phyloP scores from a whole-genome alignment of 2,113 vertebrate genomes.

The Ellobius talpinus region DNA sequence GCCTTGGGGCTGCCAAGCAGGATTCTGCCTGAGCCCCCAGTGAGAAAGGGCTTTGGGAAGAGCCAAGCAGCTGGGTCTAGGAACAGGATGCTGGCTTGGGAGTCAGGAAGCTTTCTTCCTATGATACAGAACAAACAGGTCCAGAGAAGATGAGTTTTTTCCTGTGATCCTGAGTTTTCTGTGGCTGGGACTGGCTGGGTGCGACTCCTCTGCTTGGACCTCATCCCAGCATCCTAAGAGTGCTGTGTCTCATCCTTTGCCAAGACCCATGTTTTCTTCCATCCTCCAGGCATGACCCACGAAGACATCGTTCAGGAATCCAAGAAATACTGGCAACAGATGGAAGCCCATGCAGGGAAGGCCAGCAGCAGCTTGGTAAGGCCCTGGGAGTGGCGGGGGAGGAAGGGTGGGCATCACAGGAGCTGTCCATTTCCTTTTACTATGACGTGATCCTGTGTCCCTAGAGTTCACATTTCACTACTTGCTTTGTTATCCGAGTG shows the following conservation, averaged over 20 bases:
- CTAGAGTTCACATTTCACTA: background rate
- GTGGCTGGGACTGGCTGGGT: background rate
- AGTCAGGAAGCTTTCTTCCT: background rate
- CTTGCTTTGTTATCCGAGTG: background rate
- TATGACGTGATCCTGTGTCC: background rate
- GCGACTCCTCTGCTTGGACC: background rate
- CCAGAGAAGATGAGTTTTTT: background rate
- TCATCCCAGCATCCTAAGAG: accelerated
- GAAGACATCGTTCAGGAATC: slow-evolving; percentile 96
- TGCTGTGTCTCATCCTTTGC: background rate
- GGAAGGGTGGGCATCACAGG: background rate
- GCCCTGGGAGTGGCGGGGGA: accelerated
- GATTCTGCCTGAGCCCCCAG: background rate
- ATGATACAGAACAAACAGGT: slow-evolving; percentile 28
- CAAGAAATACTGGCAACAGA: slow-evolving; percentile 90
- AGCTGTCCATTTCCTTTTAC: background rate
- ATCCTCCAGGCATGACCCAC: slow-evolving; percentile 90
- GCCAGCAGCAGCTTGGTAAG: slow-evolving; percentile 89
- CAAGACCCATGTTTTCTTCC: background rate
- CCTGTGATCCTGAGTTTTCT: background rate
- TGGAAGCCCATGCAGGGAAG: slow-evolving; percentile 88
- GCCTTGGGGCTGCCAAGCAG: background rate
- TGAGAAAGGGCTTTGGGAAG: background rate
- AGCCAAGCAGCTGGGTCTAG: background rate
- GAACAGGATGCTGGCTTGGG: background rate